A percentile compares a stretch with the other conserved stretches of the same genome.
These are phyloP conservation scores for Ganaspis sp. DNA, from an alignment of 1,140 invertebrate genomes.

Conservation along the genomic window DNA sequence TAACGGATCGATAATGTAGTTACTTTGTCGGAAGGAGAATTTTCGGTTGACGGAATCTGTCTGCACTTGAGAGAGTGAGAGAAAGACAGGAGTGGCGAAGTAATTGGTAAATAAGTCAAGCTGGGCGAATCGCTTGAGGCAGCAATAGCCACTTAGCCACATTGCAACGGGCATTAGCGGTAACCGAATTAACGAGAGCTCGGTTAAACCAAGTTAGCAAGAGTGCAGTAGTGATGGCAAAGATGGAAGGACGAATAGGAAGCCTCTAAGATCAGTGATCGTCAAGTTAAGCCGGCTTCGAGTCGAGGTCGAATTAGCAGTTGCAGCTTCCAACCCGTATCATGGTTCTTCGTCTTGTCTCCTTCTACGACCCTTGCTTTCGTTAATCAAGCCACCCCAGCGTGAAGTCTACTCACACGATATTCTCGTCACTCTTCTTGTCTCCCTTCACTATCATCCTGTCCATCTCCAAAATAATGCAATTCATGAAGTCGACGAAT, in stretches of 20 bases:
- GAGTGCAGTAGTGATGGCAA: conserved; percentile 51
- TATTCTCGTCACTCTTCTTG: background rate
- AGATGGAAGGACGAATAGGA: conserved; percentile 44
- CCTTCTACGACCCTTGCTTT: background rate
- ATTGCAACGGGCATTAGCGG: conserved; percentile 71
- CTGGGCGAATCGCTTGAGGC: conserved; percentile 64
- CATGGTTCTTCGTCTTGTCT: conserved; percentile 8
- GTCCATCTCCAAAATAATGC: conserved; percentile 19
- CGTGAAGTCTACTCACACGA: conserved; percentile 37
- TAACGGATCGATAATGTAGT: conserved; percentile 14
- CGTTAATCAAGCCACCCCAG: conserved; percentile 7
- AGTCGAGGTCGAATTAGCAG: conserved; percentile 45
- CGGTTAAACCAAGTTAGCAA: conserved; percentile 67
- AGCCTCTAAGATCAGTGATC: conserved; percentile 38
- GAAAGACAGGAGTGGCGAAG: conserved; percentile 38
- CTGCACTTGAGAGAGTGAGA: conserved; percentile 25
- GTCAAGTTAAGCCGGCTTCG: conserved; percentile 32
- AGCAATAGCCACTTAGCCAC: conserved; percentile 71
- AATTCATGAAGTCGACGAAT: conserved; percentile 12
- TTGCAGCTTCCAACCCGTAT: conserved; percentile 31
- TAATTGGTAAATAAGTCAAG: conserved; percentile 71
- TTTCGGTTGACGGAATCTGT: conserved; percentile 27
- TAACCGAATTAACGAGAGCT: conserved; percentile 71
- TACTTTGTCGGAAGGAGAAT: conserved; percentile 4
- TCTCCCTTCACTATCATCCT: background rate